These are phyloP conservation scores for Eublepharis macularius DNA, from an alignment of 2,113 vertebrate genomes.

Conservation along the genomic window DNA sequence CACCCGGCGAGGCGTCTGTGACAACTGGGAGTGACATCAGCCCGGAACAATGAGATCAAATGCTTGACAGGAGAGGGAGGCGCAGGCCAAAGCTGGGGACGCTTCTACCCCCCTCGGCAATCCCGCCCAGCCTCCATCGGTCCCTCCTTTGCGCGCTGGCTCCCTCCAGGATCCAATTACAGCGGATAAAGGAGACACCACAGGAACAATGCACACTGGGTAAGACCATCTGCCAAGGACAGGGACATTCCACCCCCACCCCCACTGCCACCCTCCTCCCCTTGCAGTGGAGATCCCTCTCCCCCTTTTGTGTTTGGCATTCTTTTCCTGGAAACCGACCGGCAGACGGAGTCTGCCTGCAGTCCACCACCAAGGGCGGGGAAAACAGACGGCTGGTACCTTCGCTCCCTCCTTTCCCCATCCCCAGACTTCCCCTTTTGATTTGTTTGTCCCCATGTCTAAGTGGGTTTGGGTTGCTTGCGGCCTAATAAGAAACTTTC, in stretches of 20 bases:
- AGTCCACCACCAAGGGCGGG: constrained; percentile 26
- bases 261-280: not conserved
- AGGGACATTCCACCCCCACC: constrained; percentile 59
- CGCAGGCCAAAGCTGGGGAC: constrained; percentile 70
- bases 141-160: constrained; percentile 66
- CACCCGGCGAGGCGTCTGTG: constrained; percentile 75
- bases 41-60: constrained; percentile 81
- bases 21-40: constrained; percentile 76
- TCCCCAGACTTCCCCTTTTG: not conserved
- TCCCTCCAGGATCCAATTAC: constrained; percentile 81
- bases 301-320: constrained; percentile 38
- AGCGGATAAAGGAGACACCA: constrained; percentile 74
- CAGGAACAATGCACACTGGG: constrained; percentile 75
- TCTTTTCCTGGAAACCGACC: constrained; percentile 63
- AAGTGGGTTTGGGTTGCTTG: not conserved
- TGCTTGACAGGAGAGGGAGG: constrained; percentile 77
- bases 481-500: not conserved
- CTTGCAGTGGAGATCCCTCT: constrained; percentile 39
- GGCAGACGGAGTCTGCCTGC: constrained; percentile 49
- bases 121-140: constrained; percentile 38
- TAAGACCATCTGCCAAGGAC: constrained; percentile 73
- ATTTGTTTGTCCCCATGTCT: not conserved
- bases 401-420: not conserved
- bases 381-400: not conserved
- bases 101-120: constrained; percentile 65